Evolutionary conservation across 2,113 vertebrate species (phyloP), one percentile per base, ranked within the genome.

Genomic region (Elgaria multicarinata): DNA sequence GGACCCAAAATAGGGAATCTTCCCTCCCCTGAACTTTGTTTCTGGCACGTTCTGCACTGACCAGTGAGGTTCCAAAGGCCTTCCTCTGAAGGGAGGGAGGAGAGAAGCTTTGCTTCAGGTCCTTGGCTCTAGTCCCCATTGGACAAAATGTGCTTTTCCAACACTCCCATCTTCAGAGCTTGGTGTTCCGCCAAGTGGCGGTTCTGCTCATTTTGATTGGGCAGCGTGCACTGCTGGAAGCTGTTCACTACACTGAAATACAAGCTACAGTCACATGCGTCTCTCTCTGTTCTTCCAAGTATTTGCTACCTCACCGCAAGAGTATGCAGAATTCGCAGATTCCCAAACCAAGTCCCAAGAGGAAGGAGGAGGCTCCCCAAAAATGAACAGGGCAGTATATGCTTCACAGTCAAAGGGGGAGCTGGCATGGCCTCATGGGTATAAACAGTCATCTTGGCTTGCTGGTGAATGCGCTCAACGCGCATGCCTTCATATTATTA

Each of bases 221-320:
- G 96, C 94, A 96, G 91, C 93, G 93, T 94, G 95, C 97, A 96
- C 95, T 93, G 95, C 92, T 89, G 96, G 97, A 96, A 97, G 96
- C 96, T 93, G 71, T 81, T 93, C 84, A 94, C 95, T 92, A 90
- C 87, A 86, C 92, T 93, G 96, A 97, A 97, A 97, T 92, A 90
- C 89, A 89, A 97, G 94, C 93, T 85, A 75, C 71, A 94, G 95
- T 98, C 97, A 97, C 96, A 96, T 97, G 97, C 94, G 94, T 87
- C 88, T 91, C 74, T 77, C 90, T 95, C 93, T 93, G 85, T 90
- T 93, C 93, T 94, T 94, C n/a, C 93, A 91, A 92, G 95, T 71
- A 85, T 91, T 95, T 79, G 87, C 83, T 66, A 93, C 92, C 94
- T 91, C 31, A 0, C 66, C 83, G 90, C 94, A 94, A 87, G 89